Conservation (phyloP, 1,140 invertebrate species). For the Akabosia matsudoensis region DNA sequence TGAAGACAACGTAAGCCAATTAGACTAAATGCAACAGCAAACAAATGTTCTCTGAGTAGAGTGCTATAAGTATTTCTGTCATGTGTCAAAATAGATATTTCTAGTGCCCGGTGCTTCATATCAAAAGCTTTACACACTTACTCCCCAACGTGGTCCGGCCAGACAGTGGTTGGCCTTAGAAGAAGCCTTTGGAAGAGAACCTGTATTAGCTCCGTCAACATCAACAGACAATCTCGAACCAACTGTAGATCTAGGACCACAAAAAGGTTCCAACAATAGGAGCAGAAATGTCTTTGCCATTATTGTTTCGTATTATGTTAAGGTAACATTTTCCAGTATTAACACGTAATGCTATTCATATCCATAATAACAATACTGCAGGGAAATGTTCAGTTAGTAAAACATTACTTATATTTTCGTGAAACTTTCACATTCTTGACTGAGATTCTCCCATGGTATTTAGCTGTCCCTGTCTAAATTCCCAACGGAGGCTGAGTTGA, state of each 20-base stretch:
- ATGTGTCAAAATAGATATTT: conserved; percentile 56
- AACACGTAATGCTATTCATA: no score
- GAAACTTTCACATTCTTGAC: no score
- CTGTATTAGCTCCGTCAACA: conserved; percentile 43
- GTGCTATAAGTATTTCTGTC: no score
- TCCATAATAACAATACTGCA: no score
- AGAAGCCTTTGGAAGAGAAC: conserved; percentile 31
- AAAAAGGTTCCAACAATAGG: conserved; percentile 36
- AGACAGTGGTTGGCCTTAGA: conserved; percentile 58
- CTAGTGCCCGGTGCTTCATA: conserved; percentile 66
- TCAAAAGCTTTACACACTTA: conserved; percentile 76
- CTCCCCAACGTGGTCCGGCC: conserved; percentile 74
- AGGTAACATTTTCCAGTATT: conserved; percentile 55
- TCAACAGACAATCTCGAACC: conserved; percentile 32
- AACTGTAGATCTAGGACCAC: conserved; percentile 14
- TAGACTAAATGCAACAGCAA: background rate
- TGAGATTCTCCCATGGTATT: no score
- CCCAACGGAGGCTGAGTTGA: no score
- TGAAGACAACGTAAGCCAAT: conserved; percentile 40
- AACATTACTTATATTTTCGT: no score
- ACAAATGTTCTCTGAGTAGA: no score
- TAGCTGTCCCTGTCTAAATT: no score
- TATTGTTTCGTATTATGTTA: conserved; percentile 84
- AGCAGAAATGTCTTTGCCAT: conserved; percentile 80
- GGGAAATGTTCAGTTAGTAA: no score